phyloP scores from a whole-genome alignment of 2,888 invertebrate genomes.

The Leptura quadrifasciata region DNA sequence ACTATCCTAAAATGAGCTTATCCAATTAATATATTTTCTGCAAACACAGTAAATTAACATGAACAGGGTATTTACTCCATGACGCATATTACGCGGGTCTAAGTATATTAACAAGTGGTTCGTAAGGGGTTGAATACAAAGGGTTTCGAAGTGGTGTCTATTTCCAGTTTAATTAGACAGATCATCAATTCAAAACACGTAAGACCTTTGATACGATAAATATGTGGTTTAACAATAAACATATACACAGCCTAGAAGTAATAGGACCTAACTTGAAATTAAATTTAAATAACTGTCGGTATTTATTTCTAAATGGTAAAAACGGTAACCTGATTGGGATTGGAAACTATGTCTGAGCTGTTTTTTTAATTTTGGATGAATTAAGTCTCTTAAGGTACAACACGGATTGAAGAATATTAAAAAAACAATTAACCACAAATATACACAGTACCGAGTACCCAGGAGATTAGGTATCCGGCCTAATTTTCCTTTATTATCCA shows the following conservation, averaged over 20 bases:
- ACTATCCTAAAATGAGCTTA: slow-evolving; percentile 51
- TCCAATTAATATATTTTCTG: slow-evolving; percentile 53
- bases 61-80: slow-evolving; percentile 37
- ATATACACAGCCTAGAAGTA: not conserved
- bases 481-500: no score
- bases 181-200: slow-evolving; percentile 64
- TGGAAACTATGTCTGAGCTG: not conserved
- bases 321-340: not conserved
- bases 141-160: slow-evolving; percentile 53
- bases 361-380: no score
- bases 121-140: slow-evolving; percentile 54
- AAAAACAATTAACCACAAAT: no score
- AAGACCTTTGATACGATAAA: slow-evolving; percentile 38
- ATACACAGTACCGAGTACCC: no score
- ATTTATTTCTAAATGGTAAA: not conserved
- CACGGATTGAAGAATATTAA: no score
- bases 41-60: slow-evolving; percentile 51
- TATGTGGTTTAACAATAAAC: slow-evolving; percentile 2
- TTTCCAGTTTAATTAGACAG: slow-evolving; percentile 63
- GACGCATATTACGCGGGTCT: slow-evolving; percentile 50
- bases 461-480: no score
- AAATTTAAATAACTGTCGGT: not conserved
- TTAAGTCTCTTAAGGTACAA: no score
- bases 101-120: slow-evolving; percentile 57
- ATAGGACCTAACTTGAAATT: not conserved